Base-by-base conservation (phyloP, 2,797 vertebrate species). In the Phoebastria nigripes region DNA sequence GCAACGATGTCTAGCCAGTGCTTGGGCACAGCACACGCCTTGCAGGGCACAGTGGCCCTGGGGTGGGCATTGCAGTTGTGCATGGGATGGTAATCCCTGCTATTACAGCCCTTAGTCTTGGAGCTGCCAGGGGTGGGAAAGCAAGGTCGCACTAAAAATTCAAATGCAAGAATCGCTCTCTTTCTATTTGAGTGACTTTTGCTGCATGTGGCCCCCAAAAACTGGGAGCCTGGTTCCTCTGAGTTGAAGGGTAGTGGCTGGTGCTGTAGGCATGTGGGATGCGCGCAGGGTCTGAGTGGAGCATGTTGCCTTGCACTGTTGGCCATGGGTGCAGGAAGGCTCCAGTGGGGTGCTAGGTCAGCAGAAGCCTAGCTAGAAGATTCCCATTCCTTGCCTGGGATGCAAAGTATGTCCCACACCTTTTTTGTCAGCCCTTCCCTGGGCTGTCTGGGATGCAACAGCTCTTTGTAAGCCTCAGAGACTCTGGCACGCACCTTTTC, bases 221-320 rank as follows among this genome's bases (percentile, higher is more conserved):
- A 6, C 4, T 4, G 39, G 7, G 51, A 46, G 35, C 59, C 15
- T 44, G 58, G 31, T 29, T 74, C 19, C 46, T 67, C 28, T 3
- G 31, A 47, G 49, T 26, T 47, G 25, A 54, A 63, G 58, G 37
- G 24, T 16, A 2, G 39, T 19, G 49, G 37, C 41, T 1, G 3
- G 16, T 47, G 54, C 79, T 63, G 61, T 4, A 35, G 77, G 3
- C 41, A 4, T 25, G 49, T 67, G 59, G 72, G 58, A 15, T 14
- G 19, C 6, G 58, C 12, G 2, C 21, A 13, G 49, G 62, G 25
- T 82, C 69, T 5, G 9, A 24, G 7, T 31, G 62, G 41, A 67
- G 24, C 28, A 6, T 0, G 0, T 73, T 62, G 35, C 61, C 26
- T 70, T 46, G 35, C 2, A 0, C 7, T 22, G 14, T 58, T 63